These are phyloP conservation scores for Scylla paramamosain DNA, from an alignment of 1,140 invertebrate species.

Conservation along the genomic window DNA sequence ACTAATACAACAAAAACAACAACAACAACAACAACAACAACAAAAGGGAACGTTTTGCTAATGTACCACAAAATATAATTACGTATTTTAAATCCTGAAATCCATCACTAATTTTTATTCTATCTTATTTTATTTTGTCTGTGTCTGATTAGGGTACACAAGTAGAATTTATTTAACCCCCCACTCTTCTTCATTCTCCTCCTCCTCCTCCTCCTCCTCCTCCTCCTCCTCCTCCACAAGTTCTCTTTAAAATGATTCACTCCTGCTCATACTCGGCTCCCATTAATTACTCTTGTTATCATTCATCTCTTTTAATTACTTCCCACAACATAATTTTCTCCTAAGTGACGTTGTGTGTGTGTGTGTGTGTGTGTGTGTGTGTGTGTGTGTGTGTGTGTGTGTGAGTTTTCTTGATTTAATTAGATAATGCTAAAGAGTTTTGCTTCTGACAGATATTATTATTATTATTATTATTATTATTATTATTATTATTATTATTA, in stretches of 20 bases:
- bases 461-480: too few species aligned
- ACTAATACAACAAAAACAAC: too few species aligned
- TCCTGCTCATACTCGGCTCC: neutral
- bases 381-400: constrained; percentile 20
- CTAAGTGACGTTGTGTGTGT: neutral
- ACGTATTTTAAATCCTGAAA: too few species aligned
- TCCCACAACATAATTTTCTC: constrained; percentile 23
- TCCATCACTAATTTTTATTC: too few species aligned
- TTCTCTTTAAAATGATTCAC: constrained; percentile 24
- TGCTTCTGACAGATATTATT: neutral
- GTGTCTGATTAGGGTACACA: too few species aligned
- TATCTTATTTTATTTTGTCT: too few species aligned
- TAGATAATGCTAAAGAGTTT: neutral
- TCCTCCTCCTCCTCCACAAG: neutral
- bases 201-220: neutral
- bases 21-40: too few species aligned
- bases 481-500: too few species aligned
- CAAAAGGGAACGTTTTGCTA: too few species aligned
- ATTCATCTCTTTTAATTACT: constrained; percentile 24
- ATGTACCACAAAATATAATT: too few species aligned
- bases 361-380: constrained; percentile 18
- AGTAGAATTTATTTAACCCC: too few species aligned
- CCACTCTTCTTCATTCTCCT: too few species aligned
- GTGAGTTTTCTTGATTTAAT: neutral
- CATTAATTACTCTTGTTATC: constrained; percentile 24